These are phyloP conservation scores for Apoda limacodes DNA, from an alignment of 2,888 invertebrate genomes.

Conservation along the genomic window DNA sequence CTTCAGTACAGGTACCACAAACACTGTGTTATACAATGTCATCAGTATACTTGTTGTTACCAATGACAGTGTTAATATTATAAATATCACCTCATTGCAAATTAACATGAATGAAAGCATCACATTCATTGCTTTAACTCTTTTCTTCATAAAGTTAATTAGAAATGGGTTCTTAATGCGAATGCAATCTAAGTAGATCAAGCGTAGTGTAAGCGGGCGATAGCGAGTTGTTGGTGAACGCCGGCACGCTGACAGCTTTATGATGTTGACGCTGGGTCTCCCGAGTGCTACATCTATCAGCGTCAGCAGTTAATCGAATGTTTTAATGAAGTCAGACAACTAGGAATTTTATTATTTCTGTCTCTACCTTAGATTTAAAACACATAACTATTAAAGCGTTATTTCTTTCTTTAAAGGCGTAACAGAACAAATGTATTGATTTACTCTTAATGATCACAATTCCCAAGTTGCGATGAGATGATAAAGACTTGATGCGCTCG, in stretches of 20 bases:
- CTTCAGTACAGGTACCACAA: no score
- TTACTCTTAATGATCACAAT: constrained; percentile 62
- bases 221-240: constrained; percentile 15
- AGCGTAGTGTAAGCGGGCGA: no score
- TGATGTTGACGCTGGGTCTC: constrained; percentile 26
- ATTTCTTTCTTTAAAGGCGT: constrained; percentile 22
- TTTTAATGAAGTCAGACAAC: constrained; percentile 34
- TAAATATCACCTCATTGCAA: no score
- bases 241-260: constrained; percentile 28
- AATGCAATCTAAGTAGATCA: no score
- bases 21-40: no score
- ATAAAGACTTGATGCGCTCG: constrained; percentile 51
- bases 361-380: constrained; percentile 25
- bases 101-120: no score
- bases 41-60: no score
- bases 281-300: constrained; percentile 24
- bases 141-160: no score
- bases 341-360: constrained; percentile 23
- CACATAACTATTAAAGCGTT: no score
- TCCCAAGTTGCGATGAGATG: constrained; percentile 53
- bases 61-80: no score
- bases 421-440: constrained; percentile 43
- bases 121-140: no score
- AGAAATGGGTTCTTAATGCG: no score
- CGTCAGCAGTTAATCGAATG: constrained; percentile 30